Conservation (phyloP, 2,113 vertebrate genomes). For the Edolisoma coerulescens region DNA sequence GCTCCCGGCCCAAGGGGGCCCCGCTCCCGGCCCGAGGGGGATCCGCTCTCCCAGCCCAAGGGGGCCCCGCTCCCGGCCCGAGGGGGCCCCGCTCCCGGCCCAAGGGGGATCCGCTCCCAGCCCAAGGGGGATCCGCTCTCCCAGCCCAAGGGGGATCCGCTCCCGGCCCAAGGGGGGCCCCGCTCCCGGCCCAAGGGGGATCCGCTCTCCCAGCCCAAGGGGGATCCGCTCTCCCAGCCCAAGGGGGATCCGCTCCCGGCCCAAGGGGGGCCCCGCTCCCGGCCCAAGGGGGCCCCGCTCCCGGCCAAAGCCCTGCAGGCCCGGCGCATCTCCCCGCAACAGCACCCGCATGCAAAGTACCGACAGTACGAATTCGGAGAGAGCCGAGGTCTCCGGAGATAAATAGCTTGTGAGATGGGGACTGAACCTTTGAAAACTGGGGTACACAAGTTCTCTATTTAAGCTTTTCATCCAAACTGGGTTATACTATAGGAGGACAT, state of each 20-base stretch:
- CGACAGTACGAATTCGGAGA: neutral
- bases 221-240: too few relatives aligned
- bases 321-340: fast-evolving
- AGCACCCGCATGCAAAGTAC: neutral
- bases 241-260: neutral
- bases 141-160: neutral
- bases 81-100: neutral
- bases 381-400: neutral
- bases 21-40: neutral
- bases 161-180: neutral
- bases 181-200: neutral
- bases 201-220: neutral
- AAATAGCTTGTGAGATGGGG: neutral
- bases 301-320: neutral
- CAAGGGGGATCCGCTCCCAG: neutral
- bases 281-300: neutral
- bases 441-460: neutral
- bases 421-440: neutral
- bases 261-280: neutral
- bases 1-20: neutral
- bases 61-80: neutral
- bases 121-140: neutral
- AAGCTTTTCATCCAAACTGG: neutral
- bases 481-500: neutral
- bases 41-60: neutral